phyloP scores from a whole-genome alignment of 2,888 invertebrate genomes.

The Nemotelus nigrinus region DNA sequence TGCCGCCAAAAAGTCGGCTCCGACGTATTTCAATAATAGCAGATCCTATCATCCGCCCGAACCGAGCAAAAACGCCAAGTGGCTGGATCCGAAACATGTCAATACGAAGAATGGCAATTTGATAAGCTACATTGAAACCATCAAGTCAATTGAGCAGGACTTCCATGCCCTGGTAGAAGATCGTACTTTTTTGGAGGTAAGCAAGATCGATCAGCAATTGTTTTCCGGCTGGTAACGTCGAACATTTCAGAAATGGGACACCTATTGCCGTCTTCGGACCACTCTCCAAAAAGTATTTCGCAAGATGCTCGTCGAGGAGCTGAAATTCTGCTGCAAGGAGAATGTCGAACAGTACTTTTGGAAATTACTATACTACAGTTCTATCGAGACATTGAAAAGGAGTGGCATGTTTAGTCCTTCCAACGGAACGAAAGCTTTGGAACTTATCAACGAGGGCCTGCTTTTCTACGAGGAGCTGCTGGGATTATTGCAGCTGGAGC shows the following conservation, averaged over 20 bases:
- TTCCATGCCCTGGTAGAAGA: slow-evolving; percentile 31
- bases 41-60: not conserved
- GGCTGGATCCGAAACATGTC: slow-evolving; percentile 25
- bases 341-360: slow-evolving; percentile 91
- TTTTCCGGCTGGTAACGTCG: not conserved
- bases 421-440: slow-evolving; percentile 70
- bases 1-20: not conserved
- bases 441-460: slow-evolving; percentile 79
- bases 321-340: slow-evolving; percentile 86
- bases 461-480: slow-evolving; percentile 81
- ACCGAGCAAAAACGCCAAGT: slow-evolving; percentile 23
- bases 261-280: slow-evolving; percentile 71
- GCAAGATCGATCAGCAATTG: not conserved
- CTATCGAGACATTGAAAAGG: slow-evolving; percentile 84
- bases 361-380: slow-evolving; percentile 89
- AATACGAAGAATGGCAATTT: slow-evolving; percentile 28
- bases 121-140: slow-evolving; percentile 33
- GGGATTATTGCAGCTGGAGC: slow-evolving; percentile 76
- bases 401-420: slow-evolving; percentile 67
- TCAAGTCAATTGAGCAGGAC: slow-evolving; percentile 25
- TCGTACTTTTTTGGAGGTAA: slow-evolving; percentile 33
- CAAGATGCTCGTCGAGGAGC: slow-evolving; percentile 77
- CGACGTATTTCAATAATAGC: not conserved
- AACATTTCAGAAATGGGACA: slow-evolving; percentile 70
- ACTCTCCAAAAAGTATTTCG: slow-evolving; percentile 74